A percentile compares a stretch with the other conserved stretches of the same genome.
These are phyloP conservation scores for Lycocerus yunnanus DNA, from an alignment of 2,888 invertebrate species.

Conservation along the genomic window DNA sequence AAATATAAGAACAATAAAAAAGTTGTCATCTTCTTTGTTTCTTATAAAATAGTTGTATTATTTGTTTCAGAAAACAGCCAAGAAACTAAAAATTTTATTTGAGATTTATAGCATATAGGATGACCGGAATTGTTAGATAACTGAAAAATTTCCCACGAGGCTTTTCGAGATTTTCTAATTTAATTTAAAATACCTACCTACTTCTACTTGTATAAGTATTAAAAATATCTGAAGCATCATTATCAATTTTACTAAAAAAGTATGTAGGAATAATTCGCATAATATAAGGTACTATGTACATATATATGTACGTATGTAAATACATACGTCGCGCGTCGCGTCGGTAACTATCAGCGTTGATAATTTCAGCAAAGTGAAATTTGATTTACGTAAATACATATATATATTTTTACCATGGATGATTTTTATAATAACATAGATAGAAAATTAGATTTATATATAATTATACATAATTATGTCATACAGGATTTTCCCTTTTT, in stretches of 20 bases:
- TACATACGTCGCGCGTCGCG: too few relatives aligned
- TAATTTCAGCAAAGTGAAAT: too few relatives aligned
- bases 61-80: not conserved
- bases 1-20: not conserved
- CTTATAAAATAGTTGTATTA: not conserved
- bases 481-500: too few relatives aligned
- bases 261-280: not conserved
- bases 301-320: too few relatives aligned
- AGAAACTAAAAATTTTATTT: not conserved
- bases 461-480: too few relatives aligned
- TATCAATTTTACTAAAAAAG: not conserved
- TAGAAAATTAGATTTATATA: too few relatives aligned
- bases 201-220: not conserved
- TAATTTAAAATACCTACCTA: not conserved
- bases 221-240: not conserved
- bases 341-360: too few relatives aligned
- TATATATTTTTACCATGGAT: too few relatives aligned
- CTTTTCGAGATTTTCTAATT: not conserved
- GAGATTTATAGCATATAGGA: conserved; percentile 1
- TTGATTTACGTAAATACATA: too few relatives aligned
- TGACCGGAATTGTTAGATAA: conserved; percentile 3
- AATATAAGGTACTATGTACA: too few relatives aligned
- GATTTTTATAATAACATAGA: too few relatives aligned
- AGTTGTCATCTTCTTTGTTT: not conserved
- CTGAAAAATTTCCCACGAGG: conserved; percentile 2